These are phyloP conservation scores for Rostratula benghalensis DNA, from an alignment of 2,113 vertebrate genomes.

Conservation along the genomic window DNA sequence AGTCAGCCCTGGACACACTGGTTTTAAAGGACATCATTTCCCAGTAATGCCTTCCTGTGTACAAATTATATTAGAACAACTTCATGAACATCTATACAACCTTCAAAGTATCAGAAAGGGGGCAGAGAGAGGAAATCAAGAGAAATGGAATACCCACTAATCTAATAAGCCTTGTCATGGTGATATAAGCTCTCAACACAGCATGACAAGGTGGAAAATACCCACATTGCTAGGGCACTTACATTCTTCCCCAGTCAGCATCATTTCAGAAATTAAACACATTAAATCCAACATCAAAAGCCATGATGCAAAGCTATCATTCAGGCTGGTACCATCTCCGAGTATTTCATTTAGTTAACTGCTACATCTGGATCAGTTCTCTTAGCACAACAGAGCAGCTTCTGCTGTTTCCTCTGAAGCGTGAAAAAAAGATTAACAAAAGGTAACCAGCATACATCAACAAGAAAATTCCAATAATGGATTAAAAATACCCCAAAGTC, in stretches of 20 bases:
- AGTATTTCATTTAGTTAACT: slow-evolving; percentile 38
- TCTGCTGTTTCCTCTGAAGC: slow-evolving; percentile 26
- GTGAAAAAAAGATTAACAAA: slow-evolving; percentile 42
- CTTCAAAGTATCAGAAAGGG: slow-evolving; percentile 31
- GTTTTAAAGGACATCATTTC: not conserved
- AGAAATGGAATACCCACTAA: slow-evolving; percentile 35
- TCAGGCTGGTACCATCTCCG: not conserved
- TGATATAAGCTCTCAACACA: slow-evolving; percentile 17
- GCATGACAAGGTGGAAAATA: slow-evolving; percentile 50
- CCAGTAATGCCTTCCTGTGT: not conserved
- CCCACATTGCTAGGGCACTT: slow-evolving; percentile 3
- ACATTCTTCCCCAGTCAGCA: not conserved
- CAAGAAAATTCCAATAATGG: slow-evolving; percentile 15
- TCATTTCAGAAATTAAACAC: not conserved
- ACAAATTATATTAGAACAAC: slow-evolving; percentile 3
- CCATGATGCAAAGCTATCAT: not conserved
- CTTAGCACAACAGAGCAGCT: not conserved
- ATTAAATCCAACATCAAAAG: not conserved
- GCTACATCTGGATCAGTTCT: slow-evolving; percentile 48
- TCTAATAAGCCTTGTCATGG: slow-evolving; percentile 48
- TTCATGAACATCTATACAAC: not conserved
- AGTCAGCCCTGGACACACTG: not conserved
- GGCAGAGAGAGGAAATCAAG: slow-evolving; percentile 29
- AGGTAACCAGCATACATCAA: slow-evolving; percentile 14
- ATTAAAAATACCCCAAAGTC: not conserved